These are phyloP conservation scores for Mellivora capensis DNA, from an alignment of 2,113 vertebrate species.

Conservation along the genomic window DNA sequence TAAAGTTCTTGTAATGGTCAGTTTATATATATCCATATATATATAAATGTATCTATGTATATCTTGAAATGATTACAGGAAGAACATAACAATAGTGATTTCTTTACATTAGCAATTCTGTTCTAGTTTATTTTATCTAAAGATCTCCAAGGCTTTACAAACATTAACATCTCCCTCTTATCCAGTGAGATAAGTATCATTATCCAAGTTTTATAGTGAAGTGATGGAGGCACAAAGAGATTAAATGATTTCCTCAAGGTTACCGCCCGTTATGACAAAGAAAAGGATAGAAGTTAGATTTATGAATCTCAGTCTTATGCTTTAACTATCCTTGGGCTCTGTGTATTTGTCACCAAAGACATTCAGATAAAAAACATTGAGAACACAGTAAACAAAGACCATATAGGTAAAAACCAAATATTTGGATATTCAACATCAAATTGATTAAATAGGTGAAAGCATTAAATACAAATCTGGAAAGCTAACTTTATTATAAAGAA, in stretches of 20 bases:
- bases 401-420: neutral
- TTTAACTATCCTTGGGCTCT: slow-evolving; percentile 7
- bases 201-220: slow-evolving; percentile 57
- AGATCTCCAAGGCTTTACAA: slow-evolving; percentile 62
- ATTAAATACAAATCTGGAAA: neutral
- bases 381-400: slow-evolving; percentile 25
- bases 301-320: slow-evolving; percentile 24
- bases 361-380: neutral
- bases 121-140: slow-evolving; percentile 63
- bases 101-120: slow-evolving; percentile 54
- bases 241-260: slow-evolving; percentile 70
- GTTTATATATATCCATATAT: neutral
- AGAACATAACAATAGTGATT: neutral
- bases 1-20: neutral
- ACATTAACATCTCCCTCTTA: slow-evolving; percentile 58
- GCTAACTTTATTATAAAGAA: neutral
- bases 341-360: neutral
- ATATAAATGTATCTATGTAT: neutral
- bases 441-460: slow-evolving; percentile 28
- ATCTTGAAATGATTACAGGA: slow-evolving; percentile 14
- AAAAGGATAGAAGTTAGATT: slow-evolving; percentile 45
- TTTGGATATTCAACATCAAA: neutral
- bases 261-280: slow-evolving; percentile 53
- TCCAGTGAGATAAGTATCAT: slow-evolving; percentile 69
- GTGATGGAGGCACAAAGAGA: slow-evolving; percentile 59